phyloP scores from a whole-genome alignment of 2,113 vertebrate genomes.

The Lagopus muta region DNA sequence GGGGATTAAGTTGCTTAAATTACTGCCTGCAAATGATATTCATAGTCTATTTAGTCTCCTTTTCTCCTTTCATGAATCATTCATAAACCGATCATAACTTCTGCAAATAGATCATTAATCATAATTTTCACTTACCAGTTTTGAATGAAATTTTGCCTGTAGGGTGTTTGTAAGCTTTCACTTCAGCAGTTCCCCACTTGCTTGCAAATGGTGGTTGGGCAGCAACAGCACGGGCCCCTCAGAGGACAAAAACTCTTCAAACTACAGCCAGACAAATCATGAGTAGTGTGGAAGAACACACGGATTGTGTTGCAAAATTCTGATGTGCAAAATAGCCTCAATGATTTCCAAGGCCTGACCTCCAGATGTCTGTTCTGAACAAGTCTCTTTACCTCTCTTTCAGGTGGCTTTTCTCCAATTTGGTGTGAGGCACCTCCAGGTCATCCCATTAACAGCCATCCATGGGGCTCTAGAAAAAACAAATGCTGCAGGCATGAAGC shows the following conservation, averaged over 20 bases:
- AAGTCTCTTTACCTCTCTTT: background rate
- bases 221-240: background rate
- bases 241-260: background rate
- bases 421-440: background rate
- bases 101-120: constrained; percentile 64
- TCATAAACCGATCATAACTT: constrained; percentile 54
- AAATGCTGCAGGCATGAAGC: background rate
- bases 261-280: background rate
- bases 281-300: background rate
- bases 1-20: constrained; percentile 33
- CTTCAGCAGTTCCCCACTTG: background rate
- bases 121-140: constrained; percentile 37
- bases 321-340: background rate
- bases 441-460: background rate
- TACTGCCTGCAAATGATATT: constrained; percentile 42
- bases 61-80: constrained; percentile 47
- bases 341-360: background rate
- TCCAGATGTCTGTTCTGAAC: background rate
- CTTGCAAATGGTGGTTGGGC: background rate
- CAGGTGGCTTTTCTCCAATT: background rate
- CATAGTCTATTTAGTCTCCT: constrained; percentile 32
- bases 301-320: rapidly evolving
- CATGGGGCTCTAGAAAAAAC: background rate
- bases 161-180: constrained; percentile 2
- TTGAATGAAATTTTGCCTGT: constrained; percentile 42